Conservation (phyloP, 2,888 invertebrate genomes). For the Ochropleura plecta region DNA sequence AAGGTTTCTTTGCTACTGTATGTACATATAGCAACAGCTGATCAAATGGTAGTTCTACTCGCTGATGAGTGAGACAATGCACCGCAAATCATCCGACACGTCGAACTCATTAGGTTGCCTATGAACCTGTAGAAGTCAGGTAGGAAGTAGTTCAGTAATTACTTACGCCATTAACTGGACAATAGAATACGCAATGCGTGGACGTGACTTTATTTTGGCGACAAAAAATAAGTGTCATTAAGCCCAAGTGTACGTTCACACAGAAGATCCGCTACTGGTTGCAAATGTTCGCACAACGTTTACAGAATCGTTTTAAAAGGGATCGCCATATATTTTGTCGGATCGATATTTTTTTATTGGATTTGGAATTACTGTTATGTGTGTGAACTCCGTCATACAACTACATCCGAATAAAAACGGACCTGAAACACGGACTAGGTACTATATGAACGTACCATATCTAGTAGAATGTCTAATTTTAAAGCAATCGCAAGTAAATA, state of each 20-base stretch:
- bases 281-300: too few species aligned
- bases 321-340: too few species aligned
- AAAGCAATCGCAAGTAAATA: not conserved
- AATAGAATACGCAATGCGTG: slow-evolving; percentile 21
- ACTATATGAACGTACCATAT: too few species aligned
- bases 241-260: not conserved
- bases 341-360: too few species aligned
- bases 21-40: not conserved
- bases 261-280: too few species aligned
- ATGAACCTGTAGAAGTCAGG: not conserved
- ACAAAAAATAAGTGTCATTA: slow-evolving; percentile 27
- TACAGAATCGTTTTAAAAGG: too few species aligned
- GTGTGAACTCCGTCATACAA: too few species aligned
- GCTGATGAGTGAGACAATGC: not conserved
- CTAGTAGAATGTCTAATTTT: not conserved
- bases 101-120: slow-evolving; percentile 8
- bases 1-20: not conserved
- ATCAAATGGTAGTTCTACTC: not conserved
- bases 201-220: slow-evolving; percentile 9
- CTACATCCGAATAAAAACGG: too few species aligned
- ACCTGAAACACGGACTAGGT: too few species aligned
- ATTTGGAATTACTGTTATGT: too few species aligned
- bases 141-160: slow-evolving; percentile 31
- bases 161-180: slow-evolving; percentile 4
- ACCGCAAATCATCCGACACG: not conserved